These are phyloP conservation scores for Poeciliopsis paucimaculata DNA, from an alignment of 2,797 vertebrate genomes.

Conservation along the genomic window DNA sequence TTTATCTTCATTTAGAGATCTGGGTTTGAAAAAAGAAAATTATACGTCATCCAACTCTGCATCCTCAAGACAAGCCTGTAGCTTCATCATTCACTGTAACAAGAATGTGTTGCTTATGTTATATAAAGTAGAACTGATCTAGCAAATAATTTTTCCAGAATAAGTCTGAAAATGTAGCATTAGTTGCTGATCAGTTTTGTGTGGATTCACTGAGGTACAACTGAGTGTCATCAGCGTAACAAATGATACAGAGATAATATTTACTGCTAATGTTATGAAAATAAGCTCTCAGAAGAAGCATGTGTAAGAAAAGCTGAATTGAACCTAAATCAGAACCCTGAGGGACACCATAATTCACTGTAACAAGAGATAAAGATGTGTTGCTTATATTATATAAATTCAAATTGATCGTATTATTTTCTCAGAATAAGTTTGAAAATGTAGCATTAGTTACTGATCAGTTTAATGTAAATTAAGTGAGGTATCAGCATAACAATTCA, in stretches of 20 bases:
- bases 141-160: background rate
- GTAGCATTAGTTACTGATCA: background rate
- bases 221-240: background rate
- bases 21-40: background rate
- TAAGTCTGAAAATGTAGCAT: background rate
- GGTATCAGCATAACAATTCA: background rate
- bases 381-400: background rate
- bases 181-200: background rate
- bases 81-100: background rate
- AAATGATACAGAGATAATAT: background rate
- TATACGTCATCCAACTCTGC: background rate
- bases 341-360: background rate
- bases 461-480: background rate
- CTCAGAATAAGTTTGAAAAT: background rate
- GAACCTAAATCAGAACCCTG: background rate
- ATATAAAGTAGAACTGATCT: too few relatives aligned
- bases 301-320: background rate
- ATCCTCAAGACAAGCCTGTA: background rate
- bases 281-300: background rate
- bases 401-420: too few relatives aligned
- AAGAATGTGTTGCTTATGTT: background rate
- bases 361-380: background rate
- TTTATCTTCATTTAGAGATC: background rate
- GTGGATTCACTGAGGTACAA: background rate
- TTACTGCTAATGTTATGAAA: background rate